These are phyloP conservation scores for Chaenogobius annularis DNA, from an alignment of 2,113 vertebrate species.

Conservation along the genomic window DNA sequence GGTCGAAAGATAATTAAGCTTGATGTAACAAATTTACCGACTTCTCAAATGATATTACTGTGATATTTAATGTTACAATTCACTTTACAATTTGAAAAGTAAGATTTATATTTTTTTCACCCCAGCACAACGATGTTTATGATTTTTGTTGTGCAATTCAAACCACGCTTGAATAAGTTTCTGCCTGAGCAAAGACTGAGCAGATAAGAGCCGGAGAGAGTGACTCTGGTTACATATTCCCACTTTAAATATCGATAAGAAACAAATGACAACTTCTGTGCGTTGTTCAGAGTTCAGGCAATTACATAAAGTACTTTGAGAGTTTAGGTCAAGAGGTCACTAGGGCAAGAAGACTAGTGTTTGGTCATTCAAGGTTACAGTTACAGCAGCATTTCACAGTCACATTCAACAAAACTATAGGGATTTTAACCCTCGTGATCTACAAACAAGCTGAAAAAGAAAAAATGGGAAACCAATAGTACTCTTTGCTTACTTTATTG, in stretches of 20 bases:
- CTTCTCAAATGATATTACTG: too few species aligned
- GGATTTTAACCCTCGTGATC: too few species aligned
- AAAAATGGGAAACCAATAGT: too few species aligned
- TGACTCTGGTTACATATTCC: conserved; percentile 22
- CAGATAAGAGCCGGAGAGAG: conserved; percentile 36
- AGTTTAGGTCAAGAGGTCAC: conserved; percentile 32
- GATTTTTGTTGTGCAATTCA: conserved; percentile 7
- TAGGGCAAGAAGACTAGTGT: conserved; percentile 22
- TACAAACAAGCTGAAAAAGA: too few species aligned
- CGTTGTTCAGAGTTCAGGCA: conserved; percentile 30
- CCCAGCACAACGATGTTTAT: not conserved
- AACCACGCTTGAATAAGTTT: conserved; percentile 12
- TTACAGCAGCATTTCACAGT: not conserved
- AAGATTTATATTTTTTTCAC: not conserved
- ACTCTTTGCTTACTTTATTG: too few species aligned
- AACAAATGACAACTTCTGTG: not conserved
- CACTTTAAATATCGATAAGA: conserved; percentile 10
- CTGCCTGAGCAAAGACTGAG: conserved; percentile 29
- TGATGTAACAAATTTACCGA: too few species aligned
- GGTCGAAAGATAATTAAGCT: too few species aligned
- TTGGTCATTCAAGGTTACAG: conserved; percentile 12
- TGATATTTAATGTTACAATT: too few species aligned
- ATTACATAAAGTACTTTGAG: conserved; percentile 4
- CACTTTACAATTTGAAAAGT: not conserved
- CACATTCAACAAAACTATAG: too few species aligned